Evolutionary conservation across 2,888 invertebrate genomes (phyloP).

Genomic region (Diploptera punctata): DNA sequence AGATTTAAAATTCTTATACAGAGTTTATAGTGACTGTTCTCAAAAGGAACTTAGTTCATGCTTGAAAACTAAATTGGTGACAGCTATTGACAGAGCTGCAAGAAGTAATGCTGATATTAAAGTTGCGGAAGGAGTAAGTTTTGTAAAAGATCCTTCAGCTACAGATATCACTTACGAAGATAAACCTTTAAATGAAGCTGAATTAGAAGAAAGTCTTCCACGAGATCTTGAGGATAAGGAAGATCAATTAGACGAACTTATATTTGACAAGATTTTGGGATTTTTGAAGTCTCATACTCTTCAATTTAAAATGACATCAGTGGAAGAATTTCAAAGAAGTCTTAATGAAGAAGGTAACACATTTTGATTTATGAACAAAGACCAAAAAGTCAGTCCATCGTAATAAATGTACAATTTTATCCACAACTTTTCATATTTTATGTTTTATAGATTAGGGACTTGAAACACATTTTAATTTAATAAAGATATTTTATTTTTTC

Average conservation of each 20-base stretch:
- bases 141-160: constrained; percentile 64
- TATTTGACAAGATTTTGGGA: constrained; percentile 73
- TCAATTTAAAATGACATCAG: constrained; percentile 77
- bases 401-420: no score
- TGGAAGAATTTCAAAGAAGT: constrained; percentile 67
- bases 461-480: no score
- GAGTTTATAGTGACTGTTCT: constrained; percentile 81
- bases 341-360: constrained; percentile 64
- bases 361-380: no score
- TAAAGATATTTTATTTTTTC: no score
- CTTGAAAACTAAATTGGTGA: constrained; percentile 79
- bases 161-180: neutral
- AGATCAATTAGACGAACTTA: constrained; percentile 74
- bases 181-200: constrained; percentile 60
- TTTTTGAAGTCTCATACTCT: constrained; percentile 82
- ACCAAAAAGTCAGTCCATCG: no score
- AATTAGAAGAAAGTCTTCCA: constrained; percentile 75
- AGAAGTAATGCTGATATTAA: constrained; percentile 66
- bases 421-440: no score
- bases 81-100: constrained; percentile 76
- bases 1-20: constrained; percentile 75
- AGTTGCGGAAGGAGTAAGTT: constrained; percentile 75
- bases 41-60: constrained; percentile 70
- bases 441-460: no score
- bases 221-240: constrained; percentile 75